Conservation (phyloP, 2,113 vertebrate species). For the Haemorhous mexicanus region DNA sequence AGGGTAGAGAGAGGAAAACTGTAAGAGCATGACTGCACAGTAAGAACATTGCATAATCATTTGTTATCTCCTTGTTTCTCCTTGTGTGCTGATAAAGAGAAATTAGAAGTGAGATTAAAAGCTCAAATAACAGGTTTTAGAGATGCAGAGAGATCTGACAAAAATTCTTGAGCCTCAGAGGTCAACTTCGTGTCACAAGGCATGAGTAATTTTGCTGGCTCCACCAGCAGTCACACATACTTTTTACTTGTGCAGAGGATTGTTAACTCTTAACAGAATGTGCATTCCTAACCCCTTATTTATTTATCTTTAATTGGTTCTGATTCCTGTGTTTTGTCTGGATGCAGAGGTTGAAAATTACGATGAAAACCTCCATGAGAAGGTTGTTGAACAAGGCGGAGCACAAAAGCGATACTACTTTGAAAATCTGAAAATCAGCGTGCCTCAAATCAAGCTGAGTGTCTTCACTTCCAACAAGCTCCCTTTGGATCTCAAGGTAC, state of each 20-base stretch:
- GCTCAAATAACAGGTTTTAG: neutral
- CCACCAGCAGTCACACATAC: neutral
- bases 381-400: constrained; percentile 75
- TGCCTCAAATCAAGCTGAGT: constrained; percentile 94
- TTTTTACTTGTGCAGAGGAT: neutral
- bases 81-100: neutral
- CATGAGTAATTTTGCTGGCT: constrained; percentile 9
- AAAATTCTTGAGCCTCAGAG: neutral
- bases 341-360: constrained; percentile 88
- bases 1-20: neutral
- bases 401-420: constrained; percentile 89
- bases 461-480: constrained; percentile 96
- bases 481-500: constrained; percentile 93
- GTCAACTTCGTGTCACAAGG: neutral
- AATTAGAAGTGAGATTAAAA: neutral
- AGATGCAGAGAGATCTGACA: neutral
- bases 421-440: constrained; percentile 96
- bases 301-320: neutral
- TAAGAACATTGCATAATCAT: neutral
- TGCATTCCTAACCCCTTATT: neutral
- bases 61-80: neutral
- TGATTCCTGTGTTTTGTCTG: constrained; percentile 18
- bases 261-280: neutral
- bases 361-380: constrained; percentile 91
- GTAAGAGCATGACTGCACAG: neutral